Evolutionary conservation across 1,140 invertebrate species (phyloP).

Genomic region (Luehdorfia chinensis): DNA sequence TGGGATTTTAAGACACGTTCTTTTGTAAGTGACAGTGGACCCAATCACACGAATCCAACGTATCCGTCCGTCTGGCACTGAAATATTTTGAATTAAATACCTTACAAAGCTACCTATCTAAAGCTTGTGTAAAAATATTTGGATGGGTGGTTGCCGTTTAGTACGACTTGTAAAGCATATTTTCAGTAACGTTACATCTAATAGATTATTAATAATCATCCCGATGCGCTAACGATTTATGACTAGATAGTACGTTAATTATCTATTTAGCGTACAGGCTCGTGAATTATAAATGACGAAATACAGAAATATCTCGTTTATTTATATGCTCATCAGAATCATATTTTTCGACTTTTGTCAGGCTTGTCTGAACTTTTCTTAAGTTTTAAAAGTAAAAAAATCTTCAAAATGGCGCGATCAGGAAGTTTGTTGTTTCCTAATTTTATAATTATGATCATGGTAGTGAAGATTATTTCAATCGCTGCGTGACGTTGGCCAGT

Average conservation of each 20-base stretch:
- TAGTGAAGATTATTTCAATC: constrained; percentile 96
- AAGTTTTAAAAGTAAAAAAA: no score
- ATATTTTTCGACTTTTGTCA: no score
- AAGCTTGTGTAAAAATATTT: constrained; percentile 47
- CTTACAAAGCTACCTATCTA: constrained; percentile 56
- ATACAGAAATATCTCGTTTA: no score
- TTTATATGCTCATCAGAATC: no score
- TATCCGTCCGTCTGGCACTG: constrained; percentile 14
- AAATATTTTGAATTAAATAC: constrained; percentile 30
- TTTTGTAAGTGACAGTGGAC: constrained; percentile 20
- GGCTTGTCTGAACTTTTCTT: no score
- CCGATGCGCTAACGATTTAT: neutral
- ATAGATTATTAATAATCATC: neutral
- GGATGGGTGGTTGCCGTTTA: constrained; percentile 34
- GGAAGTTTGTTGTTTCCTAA: no score
- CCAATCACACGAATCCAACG: constrained; percentile 23
- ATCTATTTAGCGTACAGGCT: no score
- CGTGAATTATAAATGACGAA: no score
- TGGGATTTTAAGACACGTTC: constrained; percentile 19
- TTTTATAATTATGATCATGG: no score
- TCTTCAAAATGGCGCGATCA: no score
- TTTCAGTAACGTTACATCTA: constrained; percentile 18
- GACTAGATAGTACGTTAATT: no score
- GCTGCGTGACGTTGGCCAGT: constrained; percentile 98
- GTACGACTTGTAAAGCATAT: constrained; percentile 25